Base-by-base conservation (phyloP, 2,797 vertebrate genomes). In the Alexandromys oeconomus region DNA sequence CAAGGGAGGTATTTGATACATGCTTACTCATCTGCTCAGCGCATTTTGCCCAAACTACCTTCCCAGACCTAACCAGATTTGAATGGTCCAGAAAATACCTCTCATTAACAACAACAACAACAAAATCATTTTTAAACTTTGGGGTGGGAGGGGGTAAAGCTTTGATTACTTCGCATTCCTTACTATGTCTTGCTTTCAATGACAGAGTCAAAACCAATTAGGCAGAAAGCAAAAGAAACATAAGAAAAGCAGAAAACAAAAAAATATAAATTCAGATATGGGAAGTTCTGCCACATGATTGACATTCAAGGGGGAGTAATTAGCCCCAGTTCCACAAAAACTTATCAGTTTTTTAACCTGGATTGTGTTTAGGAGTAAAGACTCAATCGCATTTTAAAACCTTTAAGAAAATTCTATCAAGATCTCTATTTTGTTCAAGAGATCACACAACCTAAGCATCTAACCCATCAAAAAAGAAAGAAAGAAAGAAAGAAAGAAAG, bases 321-420 rank as follows among this genome's bases (percentile, higher is more conserved):
- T 34, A 84, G 7, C 34, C 19, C 29, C 71, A 54, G 46, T 67
- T 96, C 15, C 63, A 43, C 80, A 74, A 40, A 91, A 77, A 2
- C 9, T 69, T 51, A 92, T 97, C 40, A 40, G 40, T 40, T 91
- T 91, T 92, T 89, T 73, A 93, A 48, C 2, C 84, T 94, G 51
- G 86, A 31, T 9, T 63, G n/a, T 85, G 69, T 91, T 94, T n/a
- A 59, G 93, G 92, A 96, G 59, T 89, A 94, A 96, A 96, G 96
- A 87, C 48, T 74, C n/a, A 63, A 31, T 8, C 54, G 2, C 17
- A 93, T 37, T 93, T 86, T 54, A 17, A 90, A 91, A 89, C 7
- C 54, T 67, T 74, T 34, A 78, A 86, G 43, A 80, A 82, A 93
- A 73, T 89, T 59, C 88, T 54, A 67, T 31, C 61, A 93, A 61